Evolutionary conservation across 2,888 invertebrate species (phyloP).

Genomic region (Drosophila meridiana): DNA sequence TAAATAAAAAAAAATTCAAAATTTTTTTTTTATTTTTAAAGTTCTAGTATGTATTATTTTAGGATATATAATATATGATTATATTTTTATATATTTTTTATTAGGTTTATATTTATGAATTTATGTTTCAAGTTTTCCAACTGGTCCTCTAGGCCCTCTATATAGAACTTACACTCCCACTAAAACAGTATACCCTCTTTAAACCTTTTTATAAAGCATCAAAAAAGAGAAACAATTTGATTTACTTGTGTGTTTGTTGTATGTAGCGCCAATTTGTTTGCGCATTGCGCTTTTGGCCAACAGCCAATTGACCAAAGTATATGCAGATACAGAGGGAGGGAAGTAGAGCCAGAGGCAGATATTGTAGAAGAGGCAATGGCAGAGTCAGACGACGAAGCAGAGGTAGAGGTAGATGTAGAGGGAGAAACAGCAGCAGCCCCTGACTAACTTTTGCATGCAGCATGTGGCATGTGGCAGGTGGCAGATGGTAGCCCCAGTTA

Average conservation of each 20-base stretch:
- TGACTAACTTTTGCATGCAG: background rate
- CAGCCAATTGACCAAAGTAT: conserved; percentile 42
- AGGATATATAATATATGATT: no score
- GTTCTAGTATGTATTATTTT: no score
- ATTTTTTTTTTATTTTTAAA: no score
- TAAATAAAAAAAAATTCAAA: no score
- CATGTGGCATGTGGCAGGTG: conserved; percentile 32
- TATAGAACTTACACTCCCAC: background rate
- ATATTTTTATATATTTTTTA: no score
- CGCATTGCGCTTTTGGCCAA: conserved; percentile 68
- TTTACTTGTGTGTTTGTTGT: conserved; percentile 41
- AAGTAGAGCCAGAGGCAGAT: background rate
- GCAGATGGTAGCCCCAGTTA: conserved; percentile 52
- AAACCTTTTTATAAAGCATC: background rate
- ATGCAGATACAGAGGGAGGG: background rate
- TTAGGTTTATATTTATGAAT: no score
- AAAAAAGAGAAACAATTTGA: conserved; percentile 43
- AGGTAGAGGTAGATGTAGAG: background rate
- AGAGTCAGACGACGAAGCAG: background rate
- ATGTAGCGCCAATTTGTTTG: conserved; percentile 35
- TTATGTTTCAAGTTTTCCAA: no score
- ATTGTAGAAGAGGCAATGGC: background rate
- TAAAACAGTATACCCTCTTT: background rate
- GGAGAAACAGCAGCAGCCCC: background rate
- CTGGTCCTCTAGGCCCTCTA: background rate